phyloP scores from a whole-genome alignment of 2,113 vertebrate genomes.

The Apodemus sylvaticus region DNA sequence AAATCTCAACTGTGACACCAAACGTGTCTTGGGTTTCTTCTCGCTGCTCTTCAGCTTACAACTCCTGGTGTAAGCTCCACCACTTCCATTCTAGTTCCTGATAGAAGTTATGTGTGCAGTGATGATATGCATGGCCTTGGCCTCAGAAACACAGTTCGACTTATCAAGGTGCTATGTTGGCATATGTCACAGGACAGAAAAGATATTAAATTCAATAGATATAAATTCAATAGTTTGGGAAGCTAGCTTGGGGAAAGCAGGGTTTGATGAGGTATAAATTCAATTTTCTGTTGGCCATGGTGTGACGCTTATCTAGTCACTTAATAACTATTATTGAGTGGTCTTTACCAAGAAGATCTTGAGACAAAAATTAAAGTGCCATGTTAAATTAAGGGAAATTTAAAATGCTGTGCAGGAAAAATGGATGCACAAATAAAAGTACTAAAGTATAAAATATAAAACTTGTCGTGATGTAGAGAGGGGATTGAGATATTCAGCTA shows the following conservation, averaged over 20 bases:
- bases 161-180: not conserved
- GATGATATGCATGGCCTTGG: not conserved
- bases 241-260: not conserved
- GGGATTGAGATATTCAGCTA: not conserved
- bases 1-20: not conserved
- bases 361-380: not conserved
- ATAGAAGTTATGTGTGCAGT: not conserved
- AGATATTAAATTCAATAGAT: not conserved
- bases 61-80: not conserved
- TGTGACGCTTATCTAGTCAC: not conserved
- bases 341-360: slow-evolving; percentile 4
- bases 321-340: not conserved
- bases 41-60: not conserved
- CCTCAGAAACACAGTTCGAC: not conserved
- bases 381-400: slow-evolving; percentile 22
- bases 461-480: not conserved
- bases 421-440: not conserved
- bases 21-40: not conserved
- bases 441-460: not conserved
- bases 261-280: not conserved
- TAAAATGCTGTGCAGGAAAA: slow-evolving; percentile 22
- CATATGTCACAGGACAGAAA: not conserved
- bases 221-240: not conserved
- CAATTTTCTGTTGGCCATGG: slow-evolving; percentile 1
- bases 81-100: slow-evolving; percentile 12